These are phyloP conservation scores for Siphlonurus alternatus DNA, from an alignment of 2,888 invertebrate species.

Conservation along the genomic window DNA sequence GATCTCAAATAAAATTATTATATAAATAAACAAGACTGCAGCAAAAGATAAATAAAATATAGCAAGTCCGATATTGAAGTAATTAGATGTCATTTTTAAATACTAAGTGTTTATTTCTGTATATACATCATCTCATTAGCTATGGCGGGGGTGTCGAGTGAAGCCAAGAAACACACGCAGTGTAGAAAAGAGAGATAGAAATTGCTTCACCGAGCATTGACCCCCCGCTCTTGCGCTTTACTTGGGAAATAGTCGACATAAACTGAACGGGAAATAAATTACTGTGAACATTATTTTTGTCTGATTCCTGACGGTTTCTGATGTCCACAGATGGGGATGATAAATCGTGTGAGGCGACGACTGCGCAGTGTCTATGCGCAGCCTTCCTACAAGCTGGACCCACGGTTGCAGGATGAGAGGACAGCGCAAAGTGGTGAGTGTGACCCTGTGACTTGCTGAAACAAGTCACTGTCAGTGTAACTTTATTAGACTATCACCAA, in stretches of 20 bases:
- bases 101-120: neutral
- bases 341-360: constrained; percentile 48
- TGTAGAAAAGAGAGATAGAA: neutral
- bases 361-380: constrained; percentile 40
- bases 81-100: no score
- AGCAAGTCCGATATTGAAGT: no score
- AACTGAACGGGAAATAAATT: neutral
- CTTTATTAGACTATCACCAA: no score
- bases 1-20: no score
- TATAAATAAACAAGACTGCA: no score
- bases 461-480: no score
- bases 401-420: constrained; percentile 44
- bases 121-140: neutral
- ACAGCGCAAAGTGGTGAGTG: constrained; percentile 47
- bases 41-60: no score
- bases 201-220: neutral
- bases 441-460: no score
- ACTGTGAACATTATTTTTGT: no score
- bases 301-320: no score
- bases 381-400: constrained; percentile 35
- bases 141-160: neutral
- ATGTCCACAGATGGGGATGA: constrained; percentile 42
- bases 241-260: no score
- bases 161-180: neutral
- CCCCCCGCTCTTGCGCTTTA: neutral